Evolutionary conservation across 2,797 vertebrate genomes (phyloP).

Genomic region (Manis pentadactyla): DNA sequence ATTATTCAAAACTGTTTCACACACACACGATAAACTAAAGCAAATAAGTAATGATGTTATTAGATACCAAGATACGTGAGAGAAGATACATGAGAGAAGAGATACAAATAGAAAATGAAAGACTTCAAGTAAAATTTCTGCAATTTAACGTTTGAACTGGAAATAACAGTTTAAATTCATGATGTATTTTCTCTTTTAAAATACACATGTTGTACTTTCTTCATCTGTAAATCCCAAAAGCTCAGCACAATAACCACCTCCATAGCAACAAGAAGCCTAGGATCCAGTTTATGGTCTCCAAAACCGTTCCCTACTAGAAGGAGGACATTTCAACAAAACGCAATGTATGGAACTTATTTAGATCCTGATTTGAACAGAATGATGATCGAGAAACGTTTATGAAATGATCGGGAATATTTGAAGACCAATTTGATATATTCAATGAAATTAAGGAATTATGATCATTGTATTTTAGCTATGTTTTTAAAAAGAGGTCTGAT

Average conservation of each 20-base stretch:
- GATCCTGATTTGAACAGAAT: neutral
- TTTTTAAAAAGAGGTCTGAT: neutral
- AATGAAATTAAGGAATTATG: neutral
- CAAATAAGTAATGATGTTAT: neutral
- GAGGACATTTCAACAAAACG: neutral
- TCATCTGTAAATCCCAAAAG: neutral
- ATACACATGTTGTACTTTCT: neutral
- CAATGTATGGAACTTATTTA: neutral
- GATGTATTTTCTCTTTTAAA: neutral
- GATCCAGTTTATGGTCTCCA: neutral
- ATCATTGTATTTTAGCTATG: conserved; percentile 2
- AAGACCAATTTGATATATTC: neutral
- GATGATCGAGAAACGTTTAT: neutral
- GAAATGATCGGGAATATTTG: neutral
- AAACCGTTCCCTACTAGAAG: neutral
- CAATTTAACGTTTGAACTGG: conserved; percentile 19
- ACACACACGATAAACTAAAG: neutral
- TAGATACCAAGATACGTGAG: neutral
- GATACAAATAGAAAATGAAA: neutral
- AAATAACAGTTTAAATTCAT: neutral
- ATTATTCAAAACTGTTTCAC: neutral
- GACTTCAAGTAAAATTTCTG: neutral
- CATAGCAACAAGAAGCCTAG: neutral
- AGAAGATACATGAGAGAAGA: neutral
- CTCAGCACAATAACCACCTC: neutral